Conservation (phyloP, 2,888 invertebrate genomes). For the Synanthedon vespiformis region DNA sequence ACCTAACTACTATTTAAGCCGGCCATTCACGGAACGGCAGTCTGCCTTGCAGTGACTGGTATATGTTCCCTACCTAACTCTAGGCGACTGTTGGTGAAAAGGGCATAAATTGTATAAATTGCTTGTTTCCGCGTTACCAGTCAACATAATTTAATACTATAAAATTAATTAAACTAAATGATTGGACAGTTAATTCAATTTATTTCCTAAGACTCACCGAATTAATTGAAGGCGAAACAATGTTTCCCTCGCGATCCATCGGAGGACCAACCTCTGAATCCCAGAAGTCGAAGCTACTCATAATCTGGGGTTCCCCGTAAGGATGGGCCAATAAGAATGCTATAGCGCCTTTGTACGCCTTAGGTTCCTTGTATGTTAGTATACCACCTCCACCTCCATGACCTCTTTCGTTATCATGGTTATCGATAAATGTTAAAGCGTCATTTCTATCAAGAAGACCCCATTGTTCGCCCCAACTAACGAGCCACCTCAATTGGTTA, state of each 20-base stretch:
- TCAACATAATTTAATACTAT: too few relatives aligned
- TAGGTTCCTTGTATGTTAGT: conserved; percentile 74
- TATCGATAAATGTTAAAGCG: conserved; percentile 81
- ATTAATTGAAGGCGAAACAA: conserved; percentile 75
- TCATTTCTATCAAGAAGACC: conserved; percentile 63
- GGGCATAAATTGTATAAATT: too few relatives aligned
- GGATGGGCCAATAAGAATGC: conserved; percentile 89
- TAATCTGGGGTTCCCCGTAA: conserved; percentile 82
- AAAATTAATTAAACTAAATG: too few relatives aligned
- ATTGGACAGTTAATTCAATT: too few relatives aligned
- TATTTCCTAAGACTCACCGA: conserved; percentile 30
- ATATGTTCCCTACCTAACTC: too few relatives aligned
- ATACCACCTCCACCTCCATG: conserved; percentile 68
- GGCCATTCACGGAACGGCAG: too few relatives aligned
- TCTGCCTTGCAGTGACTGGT: too few relatives aligned
- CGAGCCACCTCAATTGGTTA: conserved; percentile 73
- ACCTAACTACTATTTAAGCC: too few relatives aligned
- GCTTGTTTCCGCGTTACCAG: too few relatives aligned
- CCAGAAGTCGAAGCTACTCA: conserved; percentile 86
- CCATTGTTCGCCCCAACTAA: conserved; percentile 75
- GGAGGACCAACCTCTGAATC: conserved; percentile 77
- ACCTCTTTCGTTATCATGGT: conserved; percentile 85
- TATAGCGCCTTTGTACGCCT: conserved; percentile 80
- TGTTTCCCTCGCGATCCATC: conserved; percentile 69
- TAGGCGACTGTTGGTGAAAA: too few relatives aligned